Evolutionary conservation across 2,797 vertebrate species (phyloP).

Genomic region (Pipistrellus pygmaeus): DNA sequence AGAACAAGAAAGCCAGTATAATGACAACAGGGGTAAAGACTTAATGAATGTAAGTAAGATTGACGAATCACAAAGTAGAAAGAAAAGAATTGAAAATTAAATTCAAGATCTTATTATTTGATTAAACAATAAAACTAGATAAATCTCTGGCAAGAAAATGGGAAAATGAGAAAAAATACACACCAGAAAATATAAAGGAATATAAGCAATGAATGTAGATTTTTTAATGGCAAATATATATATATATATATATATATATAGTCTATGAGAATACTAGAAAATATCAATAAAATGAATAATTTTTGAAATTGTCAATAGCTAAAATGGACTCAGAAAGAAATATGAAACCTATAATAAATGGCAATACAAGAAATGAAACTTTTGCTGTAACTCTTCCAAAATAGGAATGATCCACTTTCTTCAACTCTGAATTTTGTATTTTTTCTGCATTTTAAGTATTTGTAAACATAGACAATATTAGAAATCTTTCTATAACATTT

Average conservation of each 20-base stretch:
- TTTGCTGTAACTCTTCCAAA: slow-evolving; percentile 16
- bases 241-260: slow-evolving; percentile 9
- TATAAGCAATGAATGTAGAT: slow-evolving; percentile 5
- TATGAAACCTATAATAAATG: slow-evolving; percentile 4
- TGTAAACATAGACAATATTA: slow-evolving; percentile 33
- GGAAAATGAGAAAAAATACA: slow-evolving; percentile 33
- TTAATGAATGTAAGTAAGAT: background rate
- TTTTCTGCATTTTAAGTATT: slow-evolving; percentile 39
- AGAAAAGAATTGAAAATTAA: slow-evolving; percentile 52
- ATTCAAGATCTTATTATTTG: slow-evolving; percentile 21
- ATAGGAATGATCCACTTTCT: background rate
- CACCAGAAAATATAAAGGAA: slow-evolving; percentile 10
- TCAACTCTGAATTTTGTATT: slow-evolving; percentile 11
- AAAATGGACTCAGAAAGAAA: slow-evolving; percentile 54
- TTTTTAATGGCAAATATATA: slow-evolving; percentile 43
- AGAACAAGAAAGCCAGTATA: slow-evolving; percentile 33
- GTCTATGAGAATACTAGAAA: background rate
- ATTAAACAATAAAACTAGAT: slow-evolving; percentile 4
- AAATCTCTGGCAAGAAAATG: slow-evolving; percentile 1
- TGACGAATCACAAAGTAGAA: slow-evolving; percentile 41
- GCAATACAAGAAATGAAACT: background rate
- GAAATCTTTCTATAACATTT: slow-evolving; percentile 47
- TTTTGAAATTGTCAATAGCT: background rate
- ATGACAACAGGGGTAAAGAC: background rate
- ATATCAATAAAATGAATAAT: slow-evolving; percentile 27